Base-by-base conservation (phyloP, 2,888 invertebrate species). In the Strigamia maritima region DNA sequence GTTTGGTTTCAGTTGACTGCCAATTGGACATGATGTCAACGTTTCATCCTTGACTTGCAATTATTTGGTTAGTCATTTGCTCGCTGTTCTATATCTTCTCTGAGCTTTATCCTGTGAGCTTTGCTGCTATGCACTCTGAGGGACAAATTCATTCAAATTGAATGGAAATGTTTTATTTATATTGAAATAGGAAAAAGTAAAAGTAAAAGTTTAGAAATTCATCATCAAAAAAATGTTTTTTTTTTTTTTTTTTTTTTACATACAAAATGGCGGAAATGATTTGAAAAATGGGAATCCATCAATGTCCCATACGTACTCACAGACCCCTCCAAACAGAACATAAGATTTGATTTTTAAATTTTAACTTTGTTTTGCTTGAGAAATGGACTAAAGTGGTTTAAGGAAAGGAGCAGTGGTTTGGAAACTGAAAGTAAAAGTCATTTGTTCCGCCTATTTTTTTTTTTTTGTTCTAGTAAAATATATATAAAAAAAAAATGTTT, bases 11-110 rank as follows among this genome's bases (percentile, higher is more conserved):
- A 54, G 8, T 54, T 54, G 54, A 54, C 54, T 54, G 54, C 54
- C 54, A 54, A 54, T 54, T 54, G 54, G 54, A 54, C 54, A 54
- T 54, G 54, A 54, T 54, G 54, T 54, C 54, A 54, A 54, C 54
- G 54, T 54, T 54, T 54, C 54, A 54, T 54, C 54, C 54, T 54
- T 54, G 54, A 54, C 54, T 54, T 54, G 54, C 54, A 54, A 54
- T 54, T 54, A 54, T 54, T 54, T 54, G 54, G 54, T 54, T 54
- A 54, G 54, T 54, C 54, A 54, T 54, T 54, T 54, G 54, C n/a
- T n/a, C n/a, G n/a, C n/a, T n/a, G n/a, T n/a, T n/a, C n/a, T n/a
- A n/a, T n/a, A n/a, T n/a, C n/a, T n/a, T n/a, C n/a, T n/a, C n/a
- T n/a, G n/a, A n/a, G n/a, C n/a, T n/a, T n/a, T n/a, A n/a, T n/a